Percentiles rank a stretch among this genome's conserved stretches.
phyloP scores from a whole-genome alignment of 2,113 vertebrate genomes.

The Pavo muticus region DNA sequence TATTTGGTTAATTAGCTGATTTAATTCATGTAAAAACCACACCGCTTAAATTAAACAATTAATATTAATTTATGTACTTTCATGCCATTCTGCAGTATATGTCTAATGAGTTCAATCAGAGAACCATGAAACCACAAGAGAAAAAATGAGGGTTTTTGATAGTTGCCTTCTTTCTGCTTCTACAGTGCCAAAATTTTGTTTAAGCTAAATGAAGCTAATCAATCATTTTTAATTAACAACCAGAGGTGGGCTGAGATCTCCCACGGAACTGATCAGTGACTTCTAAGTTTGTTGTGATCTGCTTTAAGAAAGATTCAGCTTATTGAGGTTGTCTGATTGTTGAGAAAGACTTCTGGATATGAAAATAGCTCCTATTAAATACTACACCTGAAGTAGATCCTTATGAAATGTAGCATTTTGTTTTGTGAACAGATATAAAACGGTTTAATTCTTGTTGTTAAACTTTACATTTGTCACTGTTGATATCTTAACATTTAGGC shows the following conservation, averaged over 20 bases:
- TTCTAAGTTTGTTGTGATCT: background rate
- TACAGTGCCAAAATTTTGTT: background rate
- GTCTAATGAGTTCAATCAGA: background rate
- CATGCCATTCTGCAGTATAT: background rate
- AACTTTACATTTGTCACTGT: conserved; percentile 6
- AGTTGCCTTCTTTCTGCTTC: background rate
- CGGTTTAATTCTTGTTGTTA: conserved; percentile 38
- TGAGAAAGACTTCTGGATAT: background rate
- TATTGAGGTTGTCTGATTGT: background rate
- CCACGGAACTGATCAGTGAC: background rate
- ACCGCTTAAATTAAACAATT: conserved; percentile 32
- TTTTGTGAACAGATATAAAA: conserved; percentile 19
- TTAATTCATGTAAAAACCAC: conserved; percentile 23
- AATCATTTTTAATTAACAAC: conserved; percentile 57
- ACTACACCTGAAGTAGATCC: background rate
- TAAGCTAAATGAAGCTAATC: conserved; percentile 25
- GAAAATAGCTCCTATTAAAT: background rate
- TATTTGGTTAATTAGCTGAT: conserved; percentile 47
- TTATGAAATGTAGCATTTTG: background rate
- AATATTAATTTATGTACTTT: background rate
- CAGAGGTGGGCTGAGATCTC: conserved; percentile 29
- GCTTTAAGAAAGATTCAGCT: background rate
- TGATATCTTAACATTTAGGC: conserved; percentile 22
- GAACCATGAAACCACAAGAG: background rate
- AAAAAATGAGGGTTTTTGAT: background rate